Evolutionary conservation across 2,888 invertebrate species (phyloP), one percentile per base, ranked within the genome.

Genomic region (Drosophila anomelani): DNA sequence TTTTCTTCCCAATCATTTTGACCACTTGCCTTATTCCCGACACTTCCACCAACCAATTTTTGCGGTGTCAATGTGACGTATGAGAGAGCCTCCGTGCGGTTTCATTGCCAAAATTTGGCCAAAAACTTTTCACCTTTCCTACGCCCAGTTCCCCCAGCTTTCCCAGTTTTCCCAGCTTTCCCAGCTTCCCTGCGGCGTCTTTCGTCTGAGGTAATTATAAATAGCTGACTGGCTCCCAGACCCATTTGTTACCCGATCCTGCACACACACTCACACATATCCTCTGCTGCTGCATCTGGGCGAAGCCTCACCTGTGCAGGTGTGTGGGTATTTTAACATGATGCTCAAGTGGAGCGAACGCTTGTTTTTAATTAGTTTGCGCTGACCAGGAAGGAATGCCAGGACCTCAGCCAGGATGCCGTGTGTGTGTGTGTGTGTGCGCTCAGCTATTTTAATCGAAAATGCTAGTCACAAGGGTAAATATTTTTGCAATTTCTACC

Each of bases 311-410:
- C 54, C 54, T 67, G 69, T 20, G 6, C 57, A 47, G 67, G 46
- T 46, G 23, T 13, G 46, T 13, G 1, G 29, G 41, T 67, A 67
- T 56, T 67, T 67, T 68, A 68, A 67, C 69, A 56, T 88, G 80
- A 82, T 76, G 76, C 85, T 84, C 83, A 88, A 88, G 88, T 84
- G 80, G 85, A 57, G 69, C 58, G 69, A 74, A 75, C 75, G 69
- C 68, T 76, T 76, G 86, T 83, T 84, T 84, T 84, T 84, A 84
- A 84, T 84, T 84, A 84, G 84, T 84, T 84, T 84, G 84, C 76
- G 68, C 74, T 78, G 78, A 74, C 75, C 85, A 83, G 71, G 55
- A 75, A 58, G 67, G 66, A 66, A 66, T 73, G 63, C 79, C 77
- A 39, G 20, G 23, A 46, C 44, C 44, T 23, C 13, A 2, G 41